Conservation (phyloP, 1,140 invertebrate species). For the Metopolophium dirhodum region DNA sequence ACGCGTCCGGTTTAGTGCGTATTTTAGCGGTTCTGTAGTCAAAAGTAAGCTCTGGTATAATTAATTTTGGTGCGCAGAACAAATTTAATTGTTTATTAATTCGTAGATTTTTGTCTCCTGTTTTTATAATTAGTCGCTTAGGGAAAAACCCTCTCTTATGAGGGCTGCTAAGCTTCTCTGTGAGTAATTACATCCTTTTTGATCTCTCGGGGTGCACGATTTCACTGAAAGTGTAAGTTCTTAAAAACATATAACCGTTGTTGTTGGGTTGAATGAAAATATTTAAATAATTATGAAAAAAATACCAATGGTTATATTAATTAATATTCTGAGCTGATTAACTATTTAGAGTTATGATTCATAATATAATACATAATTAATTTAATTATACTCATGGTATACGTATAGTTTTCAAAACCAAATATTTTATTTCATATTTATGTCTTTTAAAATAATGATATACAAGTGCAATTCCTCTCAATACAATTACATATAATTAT, state of each 20-base stretch:
- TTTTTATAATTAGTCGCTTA: constrained; percentile 37
- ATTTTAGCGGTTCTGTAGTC: not conserved
- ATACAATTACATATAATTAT: not conserved
- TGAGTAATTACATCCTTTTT: constrained; percentile 39
- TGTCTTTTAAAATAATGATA: not conserved
- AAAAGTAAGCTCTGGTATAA: constrained; percentile 16
- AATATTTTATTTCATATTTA: not conserved
- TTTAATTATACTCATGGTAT: too few species aligned
- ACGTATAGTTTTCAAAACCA: not conserved
- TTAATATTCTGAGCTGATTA: not conserved
- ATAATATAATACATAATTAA: not conserved
- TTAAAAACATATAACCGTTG: not conserved
- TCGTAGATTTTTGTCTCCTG: constrained; percentile 29
- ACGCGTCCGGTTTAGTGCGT: not conserved
- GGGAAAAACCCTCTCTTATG: constrained; percentile 1
- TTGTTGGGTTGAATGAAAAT: not conserved
- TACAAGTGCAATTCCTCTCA: not conserved
- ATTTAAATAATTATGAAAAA: not conserved
- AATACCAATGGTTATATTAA: not conserved
- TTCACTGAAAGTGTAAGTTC: not conserved
- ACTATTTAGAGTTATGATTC: not conserved
- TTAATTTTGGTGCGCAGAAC: not conserved
- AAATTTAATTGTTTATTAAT: constrained; percentile 46
- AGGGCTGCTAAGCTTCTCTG: not conserved
- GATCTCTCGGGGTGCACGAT: not conserved